phyloP scores from a whole-genome alignment of 1,140 invertebrate species.

The Drosophila pectinifera region DNA sequence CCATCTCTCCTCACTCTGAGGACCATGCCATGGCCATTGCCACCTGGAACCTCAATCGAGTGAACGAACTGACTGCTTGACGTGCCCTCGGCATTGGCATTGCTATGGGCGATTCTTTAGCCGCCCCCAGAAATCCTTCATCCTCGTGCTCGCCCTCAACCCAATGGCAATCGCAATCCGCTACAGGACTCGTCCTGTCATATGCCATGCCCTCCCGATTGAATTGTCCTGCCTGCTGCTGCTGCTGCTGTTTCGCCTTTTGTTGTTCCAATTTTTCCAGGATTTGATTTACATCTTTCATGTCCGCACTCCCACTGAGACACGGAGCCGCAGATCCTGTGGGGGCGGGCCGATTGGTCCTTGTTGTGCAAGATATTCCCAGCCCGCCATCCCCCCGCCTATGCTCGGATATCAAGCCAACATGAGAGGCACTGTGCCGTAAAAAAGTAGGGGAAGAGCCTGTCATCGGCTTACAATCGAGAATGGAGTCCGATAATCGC shows the following conservation, averaged over 20 bases:
- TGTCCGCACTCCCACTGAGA: slow-evolving; percentile 37
- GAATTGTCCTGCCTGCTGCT: slow-evolving; percentile 29
- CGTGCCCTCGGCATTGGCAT: slow-evolving; percentile 48
- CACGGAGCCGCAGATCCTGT: slow-evolving; percentile 11
- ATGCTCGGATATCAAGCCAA: slow-evolving; percentile 15
- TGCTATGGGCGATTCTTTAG: slow-evolving; percentile 13
- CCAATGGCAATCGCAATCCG: slow-evolving; percentile 19
- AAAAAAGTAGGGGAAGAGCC: slow-evolving; percentile 21
- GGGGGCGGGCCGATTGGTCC: slow-evolving; percentile 25
- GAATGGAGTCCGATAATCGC: slow-evolving; percentile 27
- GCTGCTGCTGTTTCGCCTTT: slow-evolving; percentile 11
- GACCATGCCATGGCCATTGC: slow-evolving; percentile 13
- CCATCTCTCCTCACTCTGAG: slow-evolving; percentile 1
- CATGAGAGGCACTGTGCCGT: slow-evolving; percentile 16
- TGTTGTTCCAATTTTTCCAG: slow-evolving; percentile 46
- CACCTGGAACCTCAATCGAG: slow-evolving; percentile 41
- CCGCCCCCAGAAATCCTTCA: background rate
- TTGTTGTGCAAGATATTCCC: slow-evolving; percentile 42
- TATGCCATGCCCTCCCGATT: slow-evolving; percentile 44
- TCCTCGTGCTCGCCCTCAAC: background rate
- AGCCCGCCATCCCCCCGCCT: background rate
- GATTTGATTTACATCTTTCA: slow-evolving; percentile 50
- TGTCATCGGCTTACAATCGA: slow-evolving; percentile 32
- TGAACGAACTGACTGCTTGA: slow-evolving; percentile 33
- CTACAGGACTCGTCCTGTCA: slow-evolving; percentile 36